These are phyloP conservation scores for Phengaris alcon DNA, from an alignment of 2,888 invertebrate species.

Conservation along the genomic window DNA sequence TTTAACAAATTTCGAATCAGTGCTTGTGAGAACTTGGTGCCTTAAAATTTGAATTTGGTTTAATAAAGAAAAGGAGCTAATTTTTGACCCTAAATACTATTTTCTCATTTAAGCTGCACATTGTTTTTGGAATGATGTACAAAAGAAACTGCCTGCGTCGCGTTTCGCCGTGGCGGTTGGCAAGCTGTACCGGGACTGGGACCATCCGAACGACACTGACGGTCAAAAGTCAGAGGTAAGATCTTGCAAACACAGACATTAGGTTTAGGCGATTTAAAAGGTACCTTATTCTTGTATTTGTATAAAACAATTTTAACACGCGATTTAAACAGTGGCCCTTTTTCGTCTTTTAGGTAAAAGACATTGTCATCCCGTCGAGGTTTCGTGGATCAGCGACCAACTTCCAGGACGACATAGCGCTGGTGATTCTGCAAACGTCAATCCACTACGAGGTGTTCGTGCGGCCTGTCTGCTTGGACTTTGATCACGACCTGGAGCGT, in stretches of 20 bases:
- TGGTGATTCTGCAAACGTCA: constrained; percentile 61
- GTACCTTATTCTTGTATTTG: too few species aligned
- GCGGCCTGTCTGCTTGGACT: constrained; percentile 73
- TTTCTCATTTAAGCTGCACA: constrained; percentile 53
- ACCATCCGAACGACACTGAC: constrained; percentile 42
- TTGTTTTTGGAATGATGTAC: constrained; percentile 55
- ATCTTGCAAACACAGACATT: too few species aligned
- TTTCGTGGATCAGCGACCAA: constrained; percentile 70
- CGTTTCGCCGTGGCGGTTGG: constrained; percentile 57
- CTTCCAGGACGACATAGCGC: constrained; percentile 77
- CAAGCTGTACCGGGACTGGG: constrained; percentile 58
- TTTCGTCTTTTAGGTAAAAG: constrained; percentile 18
- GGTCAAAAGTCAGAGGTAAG: constrained; percentile 57
- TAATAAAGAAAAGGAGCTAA: too few species aligned
- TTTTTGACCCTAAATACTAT: neutral
- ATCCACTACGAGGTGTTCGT: constrained; percentile 61
- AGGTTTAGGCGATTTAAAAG: too few species aligned
- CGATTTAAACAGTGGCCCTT: neutral
- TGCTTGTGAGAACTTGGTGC: too few species aligned
- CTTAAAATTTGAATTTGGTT: too few species aligned
- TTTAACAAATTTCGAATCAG: too few species aligned
- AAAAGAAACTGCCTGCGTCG: constrained; percentile 42
- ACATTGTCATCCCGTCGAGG: constrained; percentile 49
- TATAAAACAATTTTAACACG: neutral
- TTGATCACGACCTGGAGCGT: constrained; percentile 48